Evolutionary conservation across 2,888 invertebrate species (phyloP).

Genomic region (Scaptomyza caliginosa): DNA sequence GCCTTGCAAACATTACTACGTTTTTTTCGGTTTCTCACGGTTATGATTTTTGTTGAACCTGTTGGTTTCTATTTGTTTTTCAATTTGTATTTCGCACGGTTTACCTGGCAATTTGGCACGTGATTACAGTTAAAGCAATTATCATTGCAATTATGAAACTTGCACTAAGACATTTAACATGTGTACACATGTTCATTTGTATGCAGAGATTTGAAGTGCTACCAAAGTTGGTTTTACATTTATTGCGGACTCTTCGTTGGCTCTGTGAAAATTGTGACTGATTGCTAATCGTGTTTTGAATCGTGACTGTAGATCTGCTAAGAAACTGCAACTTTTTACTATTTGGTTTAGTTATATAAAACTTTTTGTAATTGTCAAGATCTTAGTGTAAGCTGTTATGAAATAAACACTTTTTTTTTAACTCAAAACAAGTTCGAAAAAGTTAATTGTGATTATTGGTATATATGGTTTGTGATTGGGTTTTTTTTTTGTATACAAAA

Average conservation of each 20-base stretch:
- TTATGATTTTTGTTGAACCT: not conserved
- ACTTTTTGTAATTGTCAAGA: not conserved
- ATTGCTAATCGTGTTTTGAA: not conserved
- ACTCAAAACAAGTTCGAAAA: not conserved
- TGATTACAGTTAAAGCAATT: not conserved
- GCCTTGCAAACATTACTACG: not conserved
- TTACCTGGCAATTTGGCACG: not conserved
- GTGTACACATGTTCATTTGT: not conserved
- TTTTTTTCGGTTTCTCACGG: slow-evolving; percentile 1
- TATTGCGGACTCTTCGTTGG: slow-evolving; percentile 2
- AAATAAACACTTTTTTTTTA: not conserved
- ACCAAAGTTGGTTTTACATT: slow-evolving; percentile 3
- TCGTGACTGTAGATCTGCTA: not conserved
- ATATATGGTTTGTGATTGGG: slow-evolving; percentile 15
- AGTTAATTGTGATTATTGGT: not conserved
- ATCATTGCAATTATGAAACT: slow-evolving; percentile 6
- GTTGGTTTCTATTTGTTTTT: not conserved
- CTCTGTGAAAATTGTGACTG: not conserved
- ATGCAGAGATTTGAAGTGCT: not conserved
- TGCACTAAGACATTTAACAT: not conserved
- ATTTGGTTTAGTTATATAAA: not conserved
- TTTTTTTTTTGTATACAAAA: slow-evolving; percentile 36
- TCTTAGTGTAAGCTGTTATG: not conserved
- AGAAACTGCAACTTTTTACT: too few species aligned
- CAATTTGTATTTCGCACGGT: not conserved